Percentiles rank a stretch among this genome's conserved stretches.
phyloP scores from a whole-genome alignment of 2,888 invertebrate genomes.

The Ectobius pallidus region DNA sequence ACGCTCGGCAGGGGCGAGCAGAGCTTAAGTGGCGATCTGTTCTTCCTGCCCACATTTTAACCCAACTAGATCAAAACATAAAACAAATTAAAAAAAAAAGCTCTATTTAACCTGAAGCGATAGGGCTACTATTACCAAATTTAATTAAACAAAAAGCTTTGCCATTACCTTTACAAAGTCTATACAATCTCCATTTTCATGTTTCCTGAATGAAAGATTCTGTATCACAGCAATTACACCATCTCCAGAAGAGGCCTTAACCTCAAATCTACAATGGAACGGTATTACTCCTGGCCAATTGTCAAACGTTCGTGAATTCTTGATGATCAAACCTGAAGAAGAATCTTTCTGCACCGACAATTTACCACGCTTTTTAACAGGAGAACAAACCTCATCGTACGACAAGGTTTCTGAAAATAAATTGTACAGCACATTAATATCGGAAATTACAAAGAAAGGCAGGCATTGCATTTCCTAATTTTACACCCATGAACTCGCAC shows the following conservation, averaged over 20 bases:
- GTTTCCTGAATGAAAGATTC: not conserved
- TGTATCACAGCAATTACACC: constrained; percentile 23
- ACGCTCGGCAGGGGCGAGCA: too few relatives aligned
- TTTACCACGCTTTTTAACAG: not conserved
- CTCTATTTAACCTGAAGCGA: too few relatives aligned
- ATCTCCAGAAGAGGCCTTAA: not conserved
- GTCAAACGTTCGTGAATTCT: constrained; percentile 1
- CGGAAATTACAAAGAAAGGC: too few relatives aligned
- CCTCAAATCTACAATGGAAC: not conserved
- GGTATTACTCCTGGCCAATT: not conserved
- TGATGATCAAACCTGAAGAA: not conserved
- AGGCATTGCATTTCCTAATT: too few relatives aligned
- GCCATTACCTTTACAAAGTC: constrained; percentile 4
- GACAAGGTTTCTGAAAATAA: constrained; percentile 11
- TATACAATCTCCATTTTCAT: not conserved
- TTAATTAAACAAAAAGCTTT: too few relatives aligned
- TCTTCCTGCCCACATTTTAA: too few relatives aligned
- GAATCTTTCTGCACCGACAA: not conserved
- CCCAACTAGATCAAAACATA: too few relatives aligned
- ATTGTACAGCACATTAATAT: too few relatives aligned
- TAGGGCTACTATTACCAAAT: too few relatives aligned
- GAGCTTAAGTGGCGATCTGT: too few relatives aligned
- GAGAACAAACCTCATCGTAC: constrained; percentile 1
- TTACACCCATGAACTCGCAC: too few relatives aligned
- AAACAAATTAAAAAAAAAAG: too few relatives aligned